Percentiles rank a stretch among this genome's conserved stretches.
Evolutionary conservation across 2,888 invertebrate genomes (phyloP).

Genomic region (Drosophila subquinaria): DNA sequence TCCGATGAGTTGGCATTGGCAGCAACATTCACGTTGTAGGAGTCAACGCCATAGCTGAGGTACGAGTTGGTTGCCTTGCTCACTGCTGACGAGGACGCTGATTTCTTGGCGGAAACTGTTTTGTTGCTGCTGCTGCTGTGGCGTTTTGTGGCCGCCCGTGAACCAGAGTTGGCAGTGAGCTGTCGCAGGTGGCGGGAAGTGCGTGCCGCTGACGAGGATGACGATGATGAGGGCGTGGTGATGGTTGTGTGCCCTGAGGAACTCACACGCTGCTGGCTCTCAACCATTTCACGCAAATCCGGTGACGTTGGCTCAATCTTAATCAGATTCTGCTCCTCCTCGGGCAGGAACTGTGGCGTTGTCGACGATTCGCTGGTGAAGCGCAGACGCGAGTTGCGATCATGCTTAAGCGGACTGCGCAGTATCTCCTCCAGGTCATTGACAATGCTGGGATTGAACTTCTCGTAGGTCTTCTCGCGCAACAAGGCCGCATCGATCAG

Average conservation of each 20-base stretch:
- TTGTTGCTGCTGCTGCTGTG: slow-evolving; percentile 23
- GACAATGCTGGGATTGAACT: slow-evolving; percentile 84
- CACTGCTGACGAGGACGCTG: slow-evolving; percentile 6
- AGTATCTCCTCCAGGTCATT: slow-evolving; percentile 85
- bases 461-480: slow-evolving; percentile 83
- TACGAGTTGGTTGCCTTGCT: slow-evolving; percentile 57
- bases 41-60: slow-evolving; percentile 70
- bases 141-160: slow-evolving; percentile 34
- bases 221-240: slow-evolving; percentile 42
- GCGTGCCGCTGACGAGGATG: slow-evolving; percentile 59
- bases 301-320: slow-evolving; percentile 83
- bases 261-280: slow-evolving; percentile 59
- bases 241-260: slow-evolving; percentile 31
- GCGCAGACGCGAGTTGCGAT: slow-evolving; percentile 77
- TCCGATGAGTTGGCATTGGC: slow-evolving; percentile 60
- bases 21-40: slow-evolving; percentile 63
- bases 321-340: slow-evolving; percentile 80
- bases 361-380: slow-evolving; percentile 83
- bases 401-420: slow-evolving; percentile 84
- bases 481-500: slow-evolving; percentile 80
- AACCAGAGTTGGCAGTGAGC: slow-evolving; percentile 56
- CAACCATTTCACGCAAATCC: slow-evolving; percentile 81
- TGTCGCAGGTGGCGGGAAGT: slow-evolving; percentile 68
- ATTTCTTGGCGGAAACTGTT: slow-evolving; percentile 40
- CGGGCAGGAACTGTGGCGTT: slow-evolving; percentile 76